Percentiles rank a stretch among this genome's conserved stretches.
Conservation (phyloP, 2,888 invertebrate genomes). For the Ormyrus labotus region DNA sequence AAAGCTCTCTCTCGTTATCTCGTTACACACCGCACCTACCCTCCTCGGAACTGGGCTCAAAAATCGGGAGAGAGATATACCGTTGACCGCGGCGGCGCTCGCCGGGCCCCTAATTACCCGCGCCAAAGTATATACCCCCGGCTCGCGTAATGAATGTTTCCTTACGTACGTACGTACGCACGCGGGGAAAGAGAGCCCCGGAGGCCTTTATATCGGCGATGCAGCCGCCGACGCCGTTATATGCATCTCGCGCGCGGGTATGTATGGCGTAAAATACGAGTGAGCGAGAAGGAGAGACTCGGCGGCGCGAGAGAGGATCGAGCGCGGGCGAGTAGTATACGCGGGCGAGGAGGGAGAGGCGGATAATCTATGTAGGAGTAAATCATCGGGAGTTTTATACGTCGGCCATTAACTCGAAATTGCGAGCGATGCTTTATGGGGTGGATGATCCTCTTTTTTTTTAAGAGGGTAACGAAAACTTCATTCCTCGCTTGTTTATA, state of each 20-base stretch:
- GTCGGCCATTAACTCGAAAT: slow-evolving; percentile 28
- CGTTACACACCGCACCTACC: no score
- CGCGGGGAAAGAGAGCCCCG: no score
- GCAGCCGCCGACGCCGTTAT: no score
- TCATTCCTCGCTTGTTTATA: slow-evolving; percentile 5
- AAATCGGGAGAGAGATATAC: no score
- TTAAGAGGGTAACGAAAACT: neutral
- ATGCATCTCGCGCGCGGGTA: no score
- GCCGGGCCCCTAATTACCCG: slow-evolving; percentile 33
- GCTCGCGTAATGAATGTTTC: slow-evolving; percentile 40
- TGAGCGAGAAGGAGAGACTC: no score
- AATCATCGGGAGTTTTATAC: slow-evolving; percentile 34
- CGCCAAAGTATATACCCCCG: neutral
- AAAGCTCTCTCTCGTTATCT: no score
- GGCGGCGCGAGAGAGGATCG: neutral
- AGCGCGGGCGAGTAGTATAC: slow-evolving; percentile 12
- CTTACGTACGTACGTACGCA: neutral
- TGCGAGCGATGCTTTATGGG: slow-evolving; percentile 18
- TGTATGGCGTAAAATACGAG: no score
- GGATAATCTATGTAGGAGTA: slow-evolving; percentile 33
- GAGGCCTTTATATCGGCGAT: no score
- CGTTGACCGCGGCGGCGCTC: no score
- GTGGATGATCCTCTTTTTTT: neutral
- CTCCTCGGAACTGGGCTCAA: no score
- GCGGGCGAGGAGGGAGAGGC: neutral